A percentile compares a stretch with the other conserved stretches of the same genome.
Evolutionary conservation across 2,113 vertebrate genomes (phyloP).

Genomic region (Stegastes partitus): DNA sequence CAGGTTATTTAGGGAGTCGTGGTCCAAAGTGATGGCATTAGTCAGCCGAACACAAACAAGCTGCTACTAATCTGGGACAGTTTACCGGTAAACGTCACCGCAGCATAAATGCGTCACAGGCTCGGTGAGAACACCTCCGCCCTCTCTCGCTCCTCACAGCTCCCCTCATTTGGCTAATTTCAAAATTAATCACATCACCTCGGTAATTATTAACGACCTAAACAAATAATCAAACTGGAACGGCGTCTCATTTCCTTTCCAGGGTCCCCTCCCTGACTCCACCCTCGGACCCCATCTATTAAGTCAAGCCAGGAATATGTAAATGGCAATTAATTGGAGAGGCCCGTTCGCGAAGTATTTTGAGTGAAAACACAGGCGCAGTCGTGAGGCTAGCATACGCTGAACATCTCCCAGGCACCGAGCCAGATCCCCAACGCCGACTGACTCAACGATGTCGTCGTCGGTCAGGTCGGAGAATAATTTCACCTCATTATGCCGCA

Average conservation of each 20-base stretch:
- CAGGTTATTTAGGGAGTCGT: constrained; percentile 32
- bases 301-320: constrained; percentile 88
- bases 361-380: constrained; percentile 90
- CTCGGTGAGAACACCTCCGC: constrained; percentile 30
- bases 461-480: constrained; percentile 84
- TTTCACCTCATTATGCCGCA: constrained; percentile 92
- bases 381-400: constrained; percentile 44
- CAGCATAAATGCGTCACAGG: constrained; percentile 44
- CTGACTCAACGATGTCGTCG: constrained; percentile 56
- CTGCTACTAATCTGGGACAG: constrained; percentile 66
- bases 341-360: constrained; percentile 87
- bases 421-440: constrained; percentile 80
- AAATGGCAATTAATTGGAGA: constrained; percentile 91
- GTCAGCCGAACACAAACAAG: constrained; percentile 76
- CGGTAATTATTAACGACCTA: constrained; percentile 88
- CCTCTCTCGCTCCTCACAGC: constrained; percentile 12
- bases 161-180: constrained; percentile 79
- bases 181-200: constrained; percentile 80
- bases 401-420: constrained; percentile 81
- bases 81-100: constrained; percentile 71
- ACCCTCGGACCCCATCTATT: constrained; percentile 68
- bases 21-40: constrained; percentile 56
- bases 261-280: constrained; percentile 38
- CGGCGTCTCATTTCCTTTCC: constrained; percentile 78
- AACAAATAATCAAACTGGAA: constrained; percentile 88